Conservation (phyloP, 1,140 invertebrate genomes). For the Holcopasites calliopsidis region DNA sequence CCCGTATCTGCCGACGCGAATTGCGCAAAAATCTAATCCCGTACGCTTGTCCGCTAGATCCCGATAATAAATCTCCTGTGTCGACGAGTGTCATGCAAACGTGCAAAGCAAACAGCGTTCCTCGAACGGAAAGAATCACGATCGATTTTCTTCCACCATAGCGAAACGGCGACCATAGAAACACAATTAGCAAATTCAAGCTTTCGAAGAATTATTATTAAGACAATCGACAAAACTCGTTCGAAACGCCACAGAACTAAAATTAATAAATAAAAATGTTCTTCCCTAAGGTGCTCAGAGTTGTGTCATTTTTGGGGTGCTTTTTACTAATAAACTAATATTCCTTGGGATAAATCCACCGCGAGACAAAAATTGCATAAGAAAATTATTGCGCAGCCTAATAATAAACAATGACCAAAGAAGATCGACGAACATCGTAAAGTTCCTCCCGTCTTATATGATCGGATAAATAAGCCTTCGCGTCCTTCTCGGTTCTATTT, state of each 20-base stretch:
- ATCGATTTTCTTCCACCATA: not conserved
- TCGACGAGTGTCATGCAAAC: not conserved
- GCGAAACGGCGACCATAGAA: not conserved
- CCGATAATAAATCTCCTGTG: not conserved
- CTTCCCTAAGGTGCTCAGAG: too few relatives aligned
- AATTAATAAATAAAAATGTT: too few relatives aligned
- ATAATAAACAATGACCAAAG: not conserved
- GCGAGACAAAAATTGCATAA: too few relatives aligned
- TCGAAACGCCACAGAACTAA: too few relatives aligned
- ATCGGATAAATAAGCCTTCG: not conserved
- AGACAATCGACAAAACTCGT: not conserved
- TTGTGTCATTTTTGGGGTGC: too few relatives aligned
- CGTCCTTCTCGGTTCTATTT: constrained; percentile 1
- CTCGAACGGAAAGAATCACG: not conserved
- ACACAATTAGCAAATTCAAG: not conserved
- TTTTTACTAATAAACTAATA: too few relatives aligned
- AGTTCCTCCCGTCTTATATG: not conserved
- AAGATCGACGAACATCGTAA: not conserved
- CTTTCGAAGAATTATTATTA: too few relatives aligned
- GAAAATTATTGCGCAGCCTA: too few relatives aligned
- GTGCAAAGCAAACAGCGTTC: not conserved
- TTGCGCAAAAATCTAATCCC: constrained; percentile 6
- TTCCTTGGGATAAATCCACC: too few relatives aligned
- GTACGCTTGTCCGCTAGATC: not conserved
- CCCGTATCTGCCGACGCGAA: not conserved